Evolutionary conservation across 2,888 invertebrate genomes (phyloP).

Genomic region (Germaria angustata): DNA sequence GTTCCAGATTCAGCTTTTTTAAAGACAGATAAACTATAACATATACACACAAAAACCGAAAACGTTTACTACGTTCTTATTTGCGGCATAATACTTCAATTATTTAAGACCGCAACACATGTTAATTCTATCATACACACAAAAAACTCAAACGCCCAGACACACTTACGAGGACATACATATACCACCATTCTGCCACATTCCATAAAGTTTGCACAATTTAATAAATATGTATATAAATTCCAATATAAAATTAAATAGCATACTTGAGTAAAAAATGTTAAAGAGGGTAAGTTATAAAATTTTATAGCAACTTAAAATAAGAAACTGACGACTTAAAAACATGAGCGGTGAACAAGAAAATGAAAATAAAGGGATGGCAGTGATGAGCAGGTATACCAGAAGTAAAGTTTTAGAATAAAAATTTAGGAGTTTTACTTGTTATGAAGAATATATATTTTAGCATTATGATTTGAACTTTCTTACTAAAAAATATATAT

Average conservation of each 20-base stretch:
- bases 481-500: no score
- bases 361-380: no score
- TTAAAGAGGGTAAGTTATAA: constrained; percentile 55
- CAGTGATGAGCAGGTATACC: background rate
- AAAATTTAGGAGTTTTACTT: no score
- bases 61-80: constrained; percentile 39
- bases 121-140: constrained; percentile 38
- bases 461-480: no score
- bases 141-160: background rate
- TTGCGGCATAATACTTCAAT: constrained; percentile 58
- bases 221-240: constrained; percentile 29
- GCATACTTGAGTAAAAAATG: constrained; percentile 27
- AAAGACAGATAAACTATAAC: no score
- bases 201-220: constrained; percentile 27
- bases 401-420: no score
- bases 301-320: constrained; percentile 44
- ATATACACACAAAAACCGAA: no score
- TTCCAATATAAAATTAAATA: constrained; percentile 52
- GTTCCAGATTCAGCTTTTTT: no score
- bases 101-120: constrained; percentile 61
- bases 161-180: background rate
- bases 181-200: background rate
- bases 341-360: constrained; percentile 67
- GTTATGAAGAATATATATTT: no score
- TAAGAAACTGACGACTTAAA: constrained; percentile 48